A percentile compares a stretch with the other conserved stretches of the same genome.
Evolutionary conservation across 2,888 invertebrate species (phyloP).

Genomic region (Andrena chrysosceles): DNA sequence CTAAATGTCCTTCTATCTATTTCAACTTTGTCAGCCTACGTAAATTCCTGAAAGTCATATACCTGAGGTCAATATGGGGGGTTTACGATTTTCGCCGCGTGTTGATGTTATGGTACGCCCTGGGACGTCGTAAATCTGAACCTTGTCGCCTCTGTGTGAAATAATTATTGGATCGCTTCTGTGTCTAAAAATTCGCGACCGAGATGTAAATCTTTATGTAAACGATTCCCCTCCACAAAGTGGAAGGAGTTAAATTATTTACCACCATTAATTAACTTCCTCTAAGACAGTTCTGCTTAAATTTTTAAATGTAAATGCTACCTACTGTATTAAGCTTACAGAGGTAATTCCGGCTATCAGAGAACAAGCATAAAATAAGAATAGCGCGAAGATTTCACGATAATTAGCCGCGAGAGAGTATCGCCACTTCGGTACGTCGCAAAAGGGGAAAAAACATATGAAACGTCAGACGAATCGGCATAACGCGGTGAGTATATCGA

Average conservation of each 20-base stretch:
- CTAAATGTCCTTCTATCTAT: background rate
- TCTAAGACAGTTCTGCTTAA: background rate
- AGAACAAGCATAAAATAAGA: constrained; percentile 1
- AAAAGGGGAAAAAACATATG: background rate
- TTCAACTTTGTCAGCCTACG: background rate
- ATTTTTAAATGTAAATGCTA: background rate
- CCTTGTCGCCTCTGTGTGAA: background rate
- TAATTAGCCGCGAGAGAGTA: constrained; percentile 11
- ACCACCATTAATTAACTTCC: background rate
- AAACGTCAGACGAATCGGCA: constrained; percentile 41
- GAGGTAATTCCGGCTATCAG: background rate
- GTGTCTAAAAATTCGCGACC: too few species aligned
- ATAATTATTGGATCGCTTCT: background rate
- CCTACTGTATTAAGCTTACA: background rate
- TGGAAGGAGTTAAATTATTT: too few species aligned
- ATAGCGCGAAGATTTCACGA: background rate
- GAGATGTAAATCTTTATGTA: too few species aligned
- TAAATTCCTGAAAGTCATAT: background rate
- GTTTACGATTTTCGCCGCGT: background rate
- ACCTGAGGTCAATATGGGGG: background rate
- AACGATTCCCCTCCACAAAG: too few species aligned
- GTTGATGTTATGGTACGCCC: background rate
- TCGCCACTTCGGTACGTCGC: background rate
- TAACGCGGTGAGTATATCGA: constrained; percentile 33
- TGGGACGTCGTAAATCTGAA: background rate